Evolutionary conservation across 1,140 invertebrate species (phyloP).

Genomic region (Procambarus virginalis): DNA sequence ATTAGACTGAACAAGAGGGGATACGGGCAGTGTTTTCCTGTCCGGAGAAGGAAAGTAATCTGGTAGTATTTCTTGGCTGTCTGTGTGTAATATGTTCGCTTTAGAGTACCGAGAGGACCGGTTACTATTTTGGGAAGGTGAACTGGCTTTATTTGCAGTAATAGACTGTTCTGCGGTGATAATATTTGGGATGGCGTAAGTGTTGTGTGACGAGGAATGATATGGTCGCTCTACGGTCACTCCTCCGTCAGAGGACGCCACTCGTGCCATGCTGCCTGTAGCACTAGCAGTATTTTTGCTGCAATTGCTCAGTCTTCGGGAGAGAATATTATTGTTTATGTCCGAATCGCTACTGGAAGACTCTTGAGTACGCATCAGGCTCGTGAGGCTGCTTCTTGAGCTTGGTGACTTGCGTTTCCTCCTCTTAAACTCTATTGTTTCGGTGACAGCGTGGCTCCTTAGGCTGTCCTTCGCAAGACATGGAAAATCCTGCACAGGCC

Average conservation of each 20-base stretch:
- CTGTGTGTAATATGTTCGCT: background rate
- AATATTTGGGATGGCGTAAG: constrained; percentile 11
- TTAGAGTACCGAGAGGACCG: background rate
- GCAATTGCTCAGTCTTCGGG: constrained; percentile 16
- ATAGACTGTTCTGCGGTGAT: background rate
- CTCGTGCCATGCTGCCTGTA: background rate
- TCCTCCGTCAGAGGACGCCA: background rate
- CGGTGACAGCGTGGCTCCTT: background rate
- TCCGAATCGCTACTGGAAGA: constrained; percentile 45
- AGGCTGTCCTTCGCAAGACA: constrained; percentile 10
- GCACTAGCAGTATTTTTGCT: constrained; percentile 28
- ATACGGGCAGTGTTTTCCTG: background rate
- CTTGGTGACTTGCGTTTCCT: constrained; percentile 44
- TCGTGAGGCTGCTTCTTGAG: constrained; percentile 41
- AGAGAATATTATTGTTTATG: constrained; percentile 8
- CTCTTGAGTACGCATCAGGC: constrained; percentile 20
- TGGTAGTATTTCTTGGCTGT: background rate
- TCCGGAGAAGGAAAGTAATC: background rate
- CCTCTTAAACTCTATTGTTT: constrained; percentile 15
- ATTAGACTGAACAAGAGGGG: background rate
- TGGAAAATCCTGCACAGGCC: background rate
- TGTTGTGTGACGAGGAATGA: background rate
- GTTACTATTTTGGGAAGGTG: background rate
- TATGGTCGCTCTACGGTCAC: background rate
- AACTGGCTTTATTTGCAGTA: background rate